Base-by-base conservation (phyloP, 1,140 invertebrate species). In the Danaus melanippus region DNA sequence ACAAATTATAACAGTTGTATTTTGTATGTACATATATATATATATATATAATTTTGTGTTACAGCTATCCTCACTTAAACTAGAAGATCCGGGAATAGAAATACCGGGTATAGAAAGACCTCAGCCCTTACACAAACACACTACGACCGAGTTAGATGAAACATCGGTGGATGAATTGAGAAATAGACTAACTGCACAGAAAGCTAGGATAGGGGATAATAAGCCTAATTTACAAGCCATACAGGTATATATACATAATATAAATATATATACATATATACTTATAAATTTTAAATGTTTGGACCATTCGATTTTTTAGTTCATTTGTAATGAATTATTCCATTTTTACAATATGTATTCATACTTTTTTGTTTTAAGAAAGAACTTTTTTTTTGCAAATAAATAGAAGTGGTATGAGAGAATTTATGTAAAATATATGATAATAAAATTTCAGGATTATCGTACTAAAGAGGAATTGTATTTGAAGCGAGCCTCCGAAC, bases 211-310 rank as follows among this genome's bases (percentile, higher is more conserved):
- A 2, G 89, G 90, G 2, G 85, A 90, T 9, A 89, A 90, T 54
- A 94, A 92, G 67, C 94, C 95, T 1, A 96, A 98, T 84, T 77
- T 97, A 59, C 90, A 90, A 46, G 92, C 92, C 55, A 93, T 98
- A 63, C 90, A 91, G 69, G 93, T 95, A 65, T 63, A 50, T 52
- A 12, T 15, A 15, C 3, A 15, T n/a, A n/a, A n/a, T n/a, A n/a
- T n/a, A n/a, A n/a, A n/a, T n/a, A n/a, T n/a, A n/a, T n/a, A n/a
- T n/a, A n/a, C n/a, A n/a, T n/a, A n/a, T n/a, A n/a, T n/a, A n/a
- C 5, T 21, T 21, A 21, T 5, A 5, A 21, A 21, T 2, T 21
- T 21, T 21, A 21, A 21, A 2, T 21, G 17, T 21, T 21, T 21
- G 2, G 1, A 21, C 5, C 1, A 5, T 5, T 21, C 1, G 17